Base-by-base conservation (phyloP, 2,113 vertebrate genomes). In the Eolophus roseicapilla region DNA sequence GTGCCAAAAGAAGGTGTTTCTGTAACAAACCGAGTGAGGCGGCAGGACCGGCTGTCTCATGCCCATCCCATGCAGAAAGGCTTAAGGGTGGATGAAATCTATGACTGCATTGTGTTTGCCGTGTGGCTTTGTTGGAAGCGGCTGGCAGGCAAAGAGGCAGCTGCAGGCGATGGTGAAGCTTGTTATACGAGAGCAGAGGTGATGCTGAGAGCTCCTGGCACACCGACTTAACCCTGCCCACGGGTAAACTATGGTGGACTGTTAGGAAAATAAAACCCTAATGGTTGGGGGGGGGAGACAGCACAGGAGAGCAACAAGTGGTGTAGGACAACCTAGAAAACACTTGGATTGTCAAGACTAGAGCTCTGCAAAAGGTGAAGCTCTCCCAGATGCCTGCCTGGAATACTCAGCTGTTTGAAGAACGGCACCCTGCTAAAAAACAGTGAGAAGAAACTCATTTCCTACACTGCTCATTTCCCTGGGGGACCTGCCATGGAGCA, bases 401-500 rank as follows among this genome's bases (percentile, higher is more conserved):
- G 82, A 84, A 46, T 46, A 68, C 27, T 67, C n/a, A 18, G 23
- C 37, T 64, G 27, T 55, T 90, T 2, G 3, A 90, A 93, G 27
- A 88, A 77, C 53, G 27, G 47, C 33, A 70, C 23, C 18, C 8
- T 67, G 50, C 28, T 64, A 20, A 63, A 90, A 89, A 50, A 0
- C 46, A 53, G 39, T 69, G 70, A 82, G 53, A 25, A 86, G 37
- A 88, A 57, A 37, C 9, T 5, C 9, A 20, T 88, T 70, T 95
- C 67, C 75, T 60, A 21, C 60, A 25, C 10, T 57, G 75, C 46
- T 77, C 4, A 2, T 67, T 47, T 63, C 27, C 44, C 39, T 35
- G 20, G 39, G 19, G 19, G 15, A 52, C n/a, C 55, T 0, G 1
- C 25, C 0, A 0, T 24, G 33, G 60, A 37, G 37, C 76, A 29